Percentiles rank a stretch among this genome's conserved stretches.
Conservation (phyloP, 2,113 vertebrate species). For the Cavia aperea region DNA sequence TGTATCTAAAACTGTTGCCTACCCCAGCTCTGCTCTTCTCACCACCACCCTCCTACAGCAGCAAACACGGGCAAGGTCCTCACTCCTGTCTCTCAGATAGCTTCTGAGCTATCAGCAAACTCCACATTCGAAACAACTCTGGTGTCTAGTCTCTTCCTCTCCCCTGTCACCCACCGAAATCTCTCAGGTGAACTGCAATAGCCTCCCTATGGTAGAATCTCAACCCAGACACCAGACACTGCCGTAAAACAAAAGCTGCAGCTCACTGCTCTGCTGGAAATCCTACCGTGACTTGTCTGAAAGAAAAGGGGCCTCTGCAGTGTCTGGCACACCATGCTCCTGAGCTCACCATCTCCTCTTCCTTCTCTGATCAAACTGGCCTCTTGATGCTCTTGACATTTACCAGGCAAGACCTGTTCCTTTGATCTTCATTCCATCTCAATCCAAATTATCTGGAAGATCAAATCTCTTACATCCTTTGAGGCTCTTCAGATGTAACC, state of each 20-base stretch:
- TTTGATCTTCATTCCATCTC: neutral
- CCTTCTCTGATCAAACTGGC: neutral
- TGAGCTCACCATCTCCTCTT: neutral
- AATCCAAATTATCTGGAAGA: neutral
- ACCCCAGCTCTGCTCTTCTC: neutral
- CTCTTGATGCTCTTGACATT: neutral
- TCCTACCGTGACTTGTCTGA: neutral
- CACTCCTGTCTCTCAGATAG: neutral
- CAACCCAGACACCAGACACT: neutral
- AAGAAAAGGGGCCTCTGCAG: neutral
- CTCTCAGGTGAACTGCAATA: neutral
- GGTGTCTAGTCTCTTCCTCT: neutral
- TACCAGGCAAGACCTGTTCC: neutral
- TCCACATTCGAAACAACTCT: neutral
- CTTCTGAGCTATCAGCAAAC: neutral
- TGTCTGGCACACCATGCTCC: neutral
- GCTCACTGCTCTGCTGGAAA: neutral
- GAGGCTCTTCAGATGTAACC: neutral
- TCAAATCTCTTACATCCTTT: neutral
- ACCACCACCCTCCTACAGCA: neutral
- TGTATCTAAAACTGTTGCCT: neutral
- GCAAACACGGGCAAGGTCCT: too few relatives aligned
- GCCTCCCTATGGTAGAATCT: neutral
- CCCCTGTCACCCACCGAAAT: neutral
- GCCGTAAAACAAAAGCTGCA: neutral